Evolutionary conservation across 2,888 invertebrate species (phyloP).

Genomic region (Athetis lepigone): DNA sequence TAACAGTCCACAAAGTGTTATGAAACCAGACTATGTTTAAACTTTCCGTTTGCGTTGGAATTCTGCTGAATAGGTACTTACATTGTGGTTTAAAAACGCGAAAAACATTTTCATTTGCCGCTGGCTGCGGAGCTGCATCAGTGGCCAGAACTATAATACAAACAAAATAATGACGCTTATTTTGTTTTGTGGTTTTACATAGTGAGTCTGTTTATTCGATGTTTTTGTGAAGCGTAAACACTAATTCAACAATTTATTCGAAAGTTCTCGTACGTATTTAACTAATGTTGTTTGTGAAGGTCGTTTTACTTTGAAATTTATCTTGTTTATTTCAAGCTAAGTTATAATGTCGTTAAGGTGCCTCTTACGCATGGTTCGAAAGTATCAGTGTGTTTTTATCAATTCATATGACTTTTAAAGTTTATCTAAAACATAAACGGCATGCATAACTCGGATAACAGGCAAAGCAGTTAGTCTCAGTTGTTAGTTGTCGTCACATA

Average conservation of each 20-base stretch:
- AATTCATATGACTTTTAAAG: too few relatives aligned
- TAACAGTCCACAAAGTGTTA: conserved; percentile 63
- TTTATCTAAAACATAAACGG: too few relatives aligned
- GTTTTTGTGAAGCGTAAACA: conserved; percentile 18
- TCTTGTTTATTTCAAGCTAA: too few relatives aligned
- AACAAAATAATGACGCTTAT: conserved; percentile 42
- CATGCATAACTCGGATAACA: too few relatives aligned
- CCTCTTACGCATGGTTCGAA: too few relatives aligned
- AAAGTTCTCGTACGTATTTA: too few relatives aligned
- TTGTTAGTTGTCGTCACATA: too few relatives aligned
- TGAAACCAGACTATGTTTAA: conserved; percentile 59
- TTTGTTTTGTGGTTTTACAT: conserved; percentile 38
- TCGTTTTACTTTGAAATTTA: too few relatives aligned
- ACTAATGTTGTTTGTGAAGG: too few relatives aligned
- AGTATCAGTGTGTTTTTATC: too few relatives aligned
- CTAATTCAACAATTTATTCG: conserved; percentile 23
- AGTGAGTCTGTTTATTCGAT: conserved; percentile 13
- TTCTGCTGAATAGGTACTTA: conserved; percentile 62
- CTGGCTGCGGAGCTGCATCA: conserved; percentile 41
- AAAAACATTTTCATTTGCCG: conserved; percentile 47
- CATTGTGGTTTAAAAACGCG: conserved; percentile 56
- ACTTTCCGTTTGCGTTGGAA: conserved; percentile 58
- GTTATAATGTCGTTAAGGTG: too few relatives aligned
- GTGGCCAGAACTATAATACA: conserved; percentile 41
- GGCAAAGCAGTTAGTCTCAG: too few relatives aligned